Base-by-base conservation (phyloP, 2,797 vertebrate species). In the Fratercula arctica region DNA sequence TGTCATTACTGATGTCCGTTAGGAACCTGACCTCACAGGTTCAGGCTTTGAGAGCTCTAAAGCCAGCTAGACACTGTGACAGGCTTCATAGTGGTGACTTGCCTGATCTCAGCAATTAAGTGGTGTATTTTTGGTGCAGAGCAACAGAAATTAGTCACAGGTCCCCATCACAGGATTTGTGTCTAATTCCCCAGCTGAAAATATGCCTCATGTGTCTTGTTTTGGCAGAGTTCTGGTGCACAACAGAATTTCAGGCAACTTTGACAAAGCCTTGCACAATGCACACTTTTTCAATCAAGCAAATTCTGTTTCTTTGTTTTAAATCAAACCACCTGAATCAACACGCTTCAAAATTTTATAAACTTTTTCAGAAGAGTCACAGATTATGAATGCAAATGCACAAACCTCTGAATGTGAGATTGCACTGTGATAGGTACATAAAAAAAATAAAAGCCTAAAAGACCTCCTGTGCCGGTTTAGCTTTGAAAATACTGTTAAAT, bases 281-380 rank as follows among this genome's bases (percentile, higher is more conserved):
- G 28, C 24, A 21, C 64, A 25, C 78, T 67, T 59, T 3, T 26
- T 77, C 82, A 26, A 26, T n/a, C 87, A 88, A 84, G 59, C 72
- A 7, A 9, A 86, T 83, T 93, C 80, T 70, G 86, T 85, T 89
- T 93, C 61, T 85, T 85, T 67, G 57, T 86, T 95, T 96, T 85
- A 85, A 96, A 94, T 96, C 83, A 94, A 95, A 90, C 61, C 51
- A 18, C 61, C 72, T 69, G 89, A 87, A 96, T 95, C 86, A 81
- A 92, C 85, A 93, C 23, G 48, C 91, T 87, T 91, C 85, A 78
- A 92, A 96, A 66, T 94, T 93, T 81, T 88, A 87, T 81, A 84
- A 93, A 56, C 83, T 68, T 80, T 83, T 90, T 85, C 68, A 95
- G 76, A 94, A 54, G 61, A 89, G 51, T 81, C 88, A 93, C 48